Percentiles rank a stretch among this genome's conserved stretches.
Evolutionary conservation across 2,888 invertebrate species (phyloP).

Genomic region (Sepioteuthis lessoniana): DNA sequence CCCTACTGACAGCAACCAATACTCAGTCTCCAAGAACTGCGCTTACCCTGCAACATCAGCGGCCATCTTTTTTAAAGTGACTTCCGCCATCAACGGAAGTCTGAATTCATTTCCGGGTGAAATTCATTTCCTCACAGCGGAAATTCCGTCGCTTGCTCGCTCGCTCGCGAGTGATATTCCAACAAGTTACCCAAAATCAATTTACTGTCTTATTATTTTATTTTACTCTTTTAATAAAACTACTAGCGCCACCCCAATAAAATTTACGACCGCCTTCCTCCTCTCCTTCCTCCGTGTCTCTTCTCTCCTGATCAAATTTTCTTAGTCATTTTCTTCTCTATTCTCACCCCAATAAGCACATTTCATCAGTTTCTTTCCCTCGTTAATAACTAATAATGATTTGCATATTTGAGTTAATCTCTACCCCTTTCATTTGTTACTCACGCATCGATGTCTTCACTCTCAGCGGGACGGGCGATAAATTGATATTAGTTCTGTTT

Average conservation of each 20-base stretch:
- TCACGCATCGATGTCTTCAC: not conserved
- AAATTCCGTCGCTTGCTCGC: conserved; percentile 1
- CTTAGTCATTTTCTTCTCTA: conserved; percentile 21
- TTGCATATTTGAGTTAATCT: not conserved
- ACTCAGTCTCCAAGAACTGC: not conserved
- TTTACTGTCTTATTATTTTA: conserved; percentile 8
- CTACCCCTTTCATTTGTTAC: no score
- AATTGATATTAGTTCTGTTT: conserved; percentile 2
- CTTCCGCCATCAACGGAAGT: not conserved
- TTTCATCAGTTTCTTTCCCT: not conserved
- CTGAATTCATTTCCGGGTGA: conserved; percentile 33
- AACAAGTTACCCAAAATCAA: conserved; percentile 2
- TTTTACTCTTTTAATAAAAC: not conserved
- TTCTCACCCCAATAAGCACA: not conserved
- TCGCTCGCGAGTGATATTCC: not conserved
- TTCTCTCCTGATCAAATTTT: not conserved
- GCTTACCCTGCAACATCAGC: not conserved
- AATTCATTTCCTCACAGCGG: conserved; percentile 23
- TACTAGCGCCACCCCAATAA: not conserved
- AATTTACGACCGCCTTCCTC: not conserved
- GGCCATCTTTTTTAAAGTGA: conserved; percentile 33
- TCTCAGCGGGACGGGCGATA: not conserved
- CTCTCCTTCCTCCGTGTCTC: not conserved
- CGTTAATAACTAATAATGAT: not conserved
- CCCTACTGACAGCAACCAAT: not conserved